Conservation (phyloP, 1,140 invertebrate genomes). For the Cylas formicarius region DNA sequence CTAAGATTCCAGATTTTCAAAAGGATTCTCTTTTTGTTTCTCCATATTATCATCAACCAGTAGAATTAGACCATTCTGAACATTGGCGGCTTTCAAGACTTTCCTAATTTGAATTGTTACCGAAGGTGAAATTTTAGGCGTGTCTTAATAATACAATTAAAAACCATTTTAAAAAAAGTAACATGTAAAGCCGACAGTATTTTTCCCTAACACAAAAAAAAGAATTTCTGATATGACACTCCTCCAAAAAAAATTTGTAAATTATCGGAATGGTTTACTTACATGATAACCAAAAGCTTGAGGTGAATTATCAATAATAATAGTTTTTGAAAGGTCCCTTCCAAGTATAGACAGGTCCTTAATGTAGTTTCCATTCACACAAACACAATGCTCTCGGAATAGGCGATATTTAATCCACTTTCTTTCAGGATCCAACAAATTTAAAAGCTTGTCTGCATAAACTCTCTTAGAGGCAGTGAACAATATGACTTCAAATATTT, state of each 20-base stretch:
- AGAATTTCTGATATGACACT: constrained; percentile 7
- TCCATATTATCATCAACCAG: too few species aligned
- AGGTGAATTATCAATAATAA: constrained; percentile 90
- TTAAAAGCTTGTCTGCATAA: constrained; percentile 91
- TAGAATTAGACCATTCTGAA: too few species aligned
- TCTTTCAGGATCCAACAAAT: constrained; percentile 83
- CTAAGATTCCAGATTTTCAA: too few species aligned
- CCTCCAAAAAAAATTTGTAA: too few species aligned
- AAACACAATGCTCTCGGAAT: constrained; percentile 92
- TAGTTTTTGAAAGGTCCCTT: constrained; percentile 83
- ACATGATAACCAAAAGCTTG: constrained; percentile 86
- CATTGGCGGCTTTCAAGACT: too few species aligned
- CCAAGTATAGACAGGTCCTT: constrained; percentile 92
- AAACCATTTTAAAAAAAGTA: too few species aligned
- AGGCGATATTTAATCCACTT: constrained; percentile 86
- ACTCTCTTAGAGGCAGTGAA: constrained; percentile 95
- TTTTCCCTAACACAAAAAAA: neutral
- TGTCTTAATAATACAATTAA: too few species aligned
- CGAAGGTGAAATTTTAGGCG: too few species aligned
- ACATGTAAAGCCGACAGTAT: constrained; percentile 1
- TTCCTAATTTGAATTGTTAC: too few species aligned
- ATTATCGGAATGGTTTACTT: constrained; percentile 30
- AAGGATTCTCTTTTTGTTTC: too few species aligned
- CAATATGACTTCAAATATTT: constrained; percentile 89
- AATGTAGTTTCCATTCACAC: constrained; percentile 94